These are phyloP conservation scores for Anabas testudineus DNA, from an alignment of 2,797 vertebrate genomes.

Conservation along the genomic window DNA sequence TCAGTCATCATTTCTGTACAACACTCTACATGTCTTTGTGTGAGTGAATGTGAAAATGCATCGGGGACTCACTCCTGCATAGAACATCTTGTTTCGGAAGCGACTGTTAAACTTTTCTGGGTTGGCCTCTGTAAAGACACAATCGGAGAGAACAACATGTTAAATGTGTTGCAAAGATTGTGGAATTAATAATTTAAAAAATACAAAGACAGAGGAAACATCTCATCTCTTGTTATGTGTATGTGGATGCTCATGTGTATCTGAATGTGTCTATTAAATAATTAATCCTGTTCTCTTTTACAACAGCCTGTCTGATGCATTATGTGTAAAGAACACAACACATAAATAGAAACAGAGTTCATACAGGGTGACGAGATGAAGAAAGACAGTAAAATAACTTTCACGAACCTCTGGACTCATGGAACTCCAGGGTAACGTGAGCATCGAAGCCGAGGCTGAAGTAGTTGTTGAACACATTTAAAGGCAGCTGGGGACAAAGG, in stretches of 20 bases:
- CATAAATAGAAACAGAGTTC: conserved; percentile 5
- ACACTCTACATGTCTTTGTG: not conserved
- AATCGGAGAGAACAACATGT: conserved; percentile 12
- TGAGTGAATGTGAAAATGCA: conserved; percentile 1
- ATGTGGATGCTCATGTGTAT: not conserved
- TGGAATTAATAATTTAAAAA: conserved; percentile 1
- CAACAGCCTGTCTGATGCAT: conserved; percentile 10
- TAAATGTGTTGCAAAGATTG: conserved; percentile 6
- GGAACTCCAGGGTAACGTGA: conserved; percentile 98
- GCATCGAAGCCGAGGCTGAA: conserved; percentile 99
- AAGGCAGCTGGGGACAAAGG: conserved; percentile 88
- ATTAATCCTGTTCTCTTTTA: conserved; percentile 19
- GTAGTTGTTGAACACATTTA: conserved; percentile 99
- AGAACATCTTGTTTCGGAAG: conserved; percentile 99
- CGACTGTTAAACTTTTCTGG: conserved; percentile 99
- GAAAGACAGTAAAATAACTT: not conserved
- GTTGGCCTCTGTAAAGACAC: conserved; percentile 92
- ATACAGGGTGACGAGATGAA: not conserved
- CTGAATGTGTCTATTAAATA: conserved; percentile 22
- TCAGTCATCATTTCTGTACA: not conserved
- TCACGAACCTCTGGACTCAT: conserved; percentile 94
- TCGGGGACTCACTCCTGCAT: conserved; percentile 92
- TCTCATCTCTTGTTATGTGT: not conserved
- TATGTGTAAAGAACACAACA: conserved; percentile 13
- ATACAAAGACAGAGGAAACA: not conserved